Percentiles rank a stretch among this genome's conserved stretches.
Conservation (phyloP, 2,888 invertebrate species). For the Epirrhoe alternata region DNA sequence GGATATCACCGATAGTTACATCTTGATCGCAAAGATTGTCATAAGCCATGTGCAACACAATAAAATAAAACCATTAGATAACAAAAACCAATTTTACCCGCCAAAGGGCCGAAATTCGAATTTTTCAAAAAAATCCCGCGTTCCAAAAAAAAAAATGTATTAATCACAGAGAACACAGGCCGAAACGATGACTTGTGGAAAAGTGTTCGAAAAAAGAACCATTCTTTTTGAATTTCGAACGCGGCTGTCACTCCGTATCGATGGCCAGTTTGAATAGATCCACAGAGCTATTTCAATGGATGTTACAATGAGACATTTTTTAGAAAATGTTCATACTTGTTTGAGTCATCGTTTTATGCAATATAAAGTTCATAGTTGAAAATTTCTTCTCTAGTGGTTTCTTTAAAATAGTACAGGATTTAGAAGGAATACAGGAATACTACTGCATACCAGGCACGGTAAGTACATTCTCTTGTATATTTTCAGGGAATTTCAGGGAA, state of each 20-base stretch:
- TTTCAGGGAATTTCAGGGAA: no score
- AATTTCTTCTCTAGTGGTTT: no score
- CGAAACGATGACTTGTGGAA: slow-evolving; percentile 72
- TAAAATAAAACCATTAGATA: slow-evolving; percentile 44
- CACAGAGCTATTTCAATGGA: slow-evolving; percentile 8
- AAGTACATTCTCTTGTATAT: no score
- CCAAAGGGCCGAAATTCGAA: slow-evolving; percentile 37
- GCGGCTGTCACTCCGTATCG: slow-evolving; percentile 60
- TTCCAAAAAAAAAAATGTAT: slow-evolving; percentile 54
- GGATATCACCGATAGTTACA: slow-evolving; percentile 21
- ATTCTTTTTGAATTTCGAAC: slow-evolving; percentile 57
- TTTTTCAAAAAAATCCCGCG: slow-evolving; percentile 34
- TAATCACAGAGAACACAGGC: slow-evolving; percentile 75
- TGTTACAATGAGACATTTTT: background rate
- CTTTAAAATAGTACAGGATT: no score
- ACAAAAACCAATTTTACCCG: slow-evolving; percentile 38
- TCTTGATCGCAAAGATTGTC: slow-evolving; percentile 29
- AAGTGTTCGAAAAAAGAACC: slow-evolving; percentile 60
- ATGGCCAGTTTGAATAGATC: slow-evolving; percentile 54
- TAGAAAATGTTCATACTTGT: background rate
- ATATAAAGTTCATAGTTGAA: no score
- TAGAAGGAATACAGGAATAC: no score
- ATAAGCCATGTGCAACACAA: slow-evolving; percentile 30
- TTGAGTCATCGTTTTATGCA: no score
- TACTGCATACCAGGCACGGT: no score